Evolutionary conservation across 2,888 invertebrate genomes (phyloP), one percentile per base, ranked within the genome.

Genomic region (Timema cristinae): DNA sequence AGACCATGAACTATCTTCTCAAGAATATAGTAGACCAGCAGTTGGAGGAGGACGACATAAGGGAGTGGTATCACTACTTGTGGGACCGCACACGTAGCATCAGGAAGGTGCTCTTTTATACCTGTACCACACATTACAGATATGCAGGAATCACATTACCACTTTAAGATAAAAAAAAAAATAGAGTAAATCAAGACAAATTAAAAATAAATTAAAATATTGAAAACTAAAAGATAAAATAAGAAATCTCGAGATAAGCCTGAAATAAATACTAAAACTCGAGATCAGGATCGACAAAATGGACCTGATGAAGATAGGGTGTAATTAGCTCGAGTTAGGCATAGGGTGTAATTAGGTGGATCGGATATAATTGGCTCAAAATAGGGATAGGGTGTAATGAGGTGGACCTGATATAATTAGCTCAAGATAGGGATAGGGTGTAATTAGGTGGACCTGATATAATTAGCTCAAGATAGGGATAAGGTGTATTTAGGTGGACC

Each of bases 81-180:
- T 99, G 99, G 99, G 97, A 97, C 81, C 86, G 99, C 74, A 94
- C 96, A 0, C 87, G 99, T 71, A 92, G 95, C 32, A 96, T 99
- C 71, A 88, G 98, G 52, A 99, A 99, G 81, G 86, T 83, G 76
- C 72, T 67, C 47, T 63, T 15, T 6, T 11, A 13, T 54, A 13
- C n/a, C n/a, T 54, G 4, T 54, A 54, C n/a, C n/a, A 54, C 1
- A 54, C 4, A 54, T 54, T 13, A n/a, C 2, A 4, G n/a, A 13
- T n/a, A 54, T 54, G n/a, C 54, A 54, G 4, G 54, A 13, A 13
- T 13, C 54, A 11, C 54, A 6, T 56, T 6, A 6, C 0, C 16
- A 59, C 8, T 2, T 11, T 59, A 9, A 8, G 13, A 7, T 11
- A 6, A 10, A 15, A 61, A 2, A 16, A 9, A 6, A 10, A 11